Base-by-base conservation (phyloP, 2,113 vertebrate species). In the Triplophysa rosa region DNA sequence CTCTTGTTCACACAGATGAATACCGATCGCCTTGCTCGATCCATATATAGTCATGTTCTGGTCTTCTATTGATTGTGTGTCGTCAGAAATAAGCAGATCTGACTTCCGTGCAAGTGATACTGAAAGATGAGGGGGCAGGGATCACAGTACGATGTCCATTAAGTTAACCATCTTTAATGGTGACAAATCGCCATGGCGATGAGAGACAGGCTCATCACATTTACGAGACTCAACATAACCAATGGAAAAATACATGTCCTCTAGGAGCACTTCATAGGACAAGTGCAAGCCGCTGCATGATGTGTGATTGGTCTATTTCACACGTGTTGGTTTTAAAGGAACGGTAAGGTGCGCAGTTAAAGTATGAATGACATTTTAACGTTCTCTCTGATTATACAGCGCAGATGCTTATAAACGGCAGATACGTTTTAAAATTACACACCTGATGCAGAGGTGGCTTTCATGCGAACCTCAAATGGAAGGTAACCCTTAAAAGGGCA, bases 161-260 rank as follows among this genome's bases (percentile, higher is more conserved):
- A 47, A 40, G 37, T 79, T 61, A 40, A 52, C 33, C 29, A 62
- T 33, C 29, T 12, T 67, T 67, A 78, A 82, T 65, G 33, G n/a
- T 76, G 76, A 84, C 40, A 45, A 52, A 71, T 54, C 26, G 64
- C 37, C 19, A 13, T 66, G 33, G 70, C 45, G 68, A 79, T 70
- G 40, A 47, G 40, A 47, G 52, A 66, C 49, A 21, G 68, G 70
- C 58, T 76, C 40, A 24, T 79, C 52, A 64, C 24, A 54, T 79
- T 79, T 65, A 65, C 59, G 14, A 23, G 75, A 65, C 33, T 54
- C 8, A 7, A 23, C 23, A 64, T 52, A 45, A 45, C 42, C 1
- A 6, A 17, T 73, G 23, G 23, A 24, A 17, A 58, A 45, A 23
- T 65, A 33, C 16, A 65, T 76, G 66, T 26, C 26, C 65, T 69